Evolutionary conservation across 2,888 invertebrate species (phyloP), one percentile per base, ranked within the genome.

Genomic region (Cataglyphis albicans): DNA sequence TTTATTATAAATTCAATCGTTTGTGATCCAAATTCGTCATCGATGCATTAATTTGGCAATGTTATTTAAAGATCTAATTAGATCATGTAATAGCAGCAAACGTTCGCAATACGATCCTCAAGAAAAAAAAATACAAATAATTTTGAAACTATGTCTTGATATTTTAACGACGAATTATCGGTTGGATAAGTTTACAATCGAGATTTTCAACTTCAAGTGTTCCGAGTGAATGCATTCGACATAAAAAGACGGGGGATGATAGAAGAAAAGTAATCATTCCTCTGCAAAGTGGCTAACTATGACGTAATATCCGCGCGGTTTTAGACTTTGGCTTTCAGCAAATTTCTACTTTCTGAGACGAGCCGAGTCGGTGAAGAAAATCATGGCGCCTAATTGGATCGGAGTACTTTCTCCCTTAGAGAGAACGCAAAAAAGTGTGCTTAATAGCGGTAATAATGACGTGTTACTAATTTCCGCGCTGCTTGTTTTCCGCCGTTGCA

Each of bases 371-470:
- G 55, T 55, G 70, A 29, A 68, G 70, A 76, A 29, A n/a, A 68
- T 76, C 70, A 38, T 44, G 9, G 25, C 25, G n/a, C 55, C 76
- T 76, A 76, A 68, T 76, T 76, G 76, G 55, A 68, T 67, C 70
- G 9, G 35, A 76, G 29, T 48, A 15, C 29, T 57, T 68, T 76
- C 55, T 55, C 15, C 29, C 32, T 68, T 29, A 5, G 0, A 52
- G 12, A 1, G 15, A 29, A 12, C 25, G 48, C 35, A 55, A 67
- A 76, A 67, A 75, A 52, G 25, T 52, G 52, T 52, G 52, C 7
- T 35, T 55, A 55, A 64, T 44, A 74, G 12, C 25, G n/a, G 21
- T 15, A 12, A 41, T 41, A n/a, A 21, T 15, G 21, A 67, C 74
- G 74, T 21, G 29, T 57, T 12, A 29, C 55, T 41, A 76, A 67